Percentiles rank a stretch among this genome's conserved stretches.
Evolutionary conservation across 2,113 vertebrate species (phyloP).

Genomic region (Xenus cinereus): DNA sequence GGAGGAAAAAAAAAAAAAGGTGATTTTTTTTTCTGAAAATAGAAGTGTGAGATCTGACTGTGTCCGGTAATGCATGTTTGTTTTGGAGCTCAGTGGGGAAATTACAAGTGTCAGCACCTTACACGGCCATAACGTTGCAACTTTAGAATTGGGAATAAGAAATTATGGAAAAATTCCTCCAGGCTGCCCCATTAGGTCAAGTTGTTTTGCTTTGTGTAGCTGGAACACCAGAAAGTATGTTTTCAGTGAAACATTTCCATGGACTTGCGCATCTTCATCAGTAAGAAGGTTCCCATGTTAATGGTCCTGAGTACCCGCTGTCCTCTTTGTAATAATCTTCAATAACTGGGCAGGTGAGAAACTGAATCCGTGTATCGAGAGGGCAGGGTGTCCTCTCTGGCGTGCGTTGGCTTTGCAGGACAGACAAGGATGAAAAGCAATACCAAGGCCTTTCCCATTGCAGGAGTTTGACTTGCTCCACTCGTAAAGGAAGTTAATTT

Average conservation of each 20-base stretch:
- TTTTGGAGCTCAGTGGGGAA: neutral
- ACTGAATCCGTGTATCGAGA: rapidly evolving
- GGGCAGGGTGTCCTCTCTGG: neutral
- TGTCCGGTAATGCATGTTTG: rapidly evolving
- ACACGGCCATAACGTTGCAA: neutral
- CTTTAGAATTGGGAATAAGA: neutral
- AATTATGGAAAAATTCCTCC: neutral
- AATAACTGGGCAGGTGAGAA: neutral
- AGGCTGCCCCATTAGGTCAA: neutral
- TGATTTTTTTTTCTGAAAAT: neutral
- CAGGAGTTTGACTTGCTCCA: neutral
- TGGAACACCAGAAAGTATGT: neutral
- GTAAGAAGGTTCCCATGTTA: neutral
- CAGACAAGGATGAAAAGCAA: neutral
- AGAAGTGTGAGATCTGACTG: rapidly evolving
- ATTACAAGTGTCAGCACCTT: neutral
- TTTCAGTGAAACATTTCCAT: neutral
- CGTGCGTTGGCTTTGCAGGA: neutral
- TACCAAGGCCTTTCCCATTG: neutral
- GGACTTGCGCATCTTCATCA: neutral
- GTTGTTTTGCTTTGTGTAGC: neutral
- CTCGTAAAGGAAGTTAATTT: neutral
- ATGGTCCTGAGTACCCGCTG: neutral
- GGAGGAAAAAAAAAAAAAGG: neutral
- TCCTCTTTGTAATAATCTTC: neutral